Percentiles rank a stretch among this genome's conserved stretches.
Conservation (phyloP, 2,888 invertebrate genomes). For the Willowsia nigromaculata region DNA sequence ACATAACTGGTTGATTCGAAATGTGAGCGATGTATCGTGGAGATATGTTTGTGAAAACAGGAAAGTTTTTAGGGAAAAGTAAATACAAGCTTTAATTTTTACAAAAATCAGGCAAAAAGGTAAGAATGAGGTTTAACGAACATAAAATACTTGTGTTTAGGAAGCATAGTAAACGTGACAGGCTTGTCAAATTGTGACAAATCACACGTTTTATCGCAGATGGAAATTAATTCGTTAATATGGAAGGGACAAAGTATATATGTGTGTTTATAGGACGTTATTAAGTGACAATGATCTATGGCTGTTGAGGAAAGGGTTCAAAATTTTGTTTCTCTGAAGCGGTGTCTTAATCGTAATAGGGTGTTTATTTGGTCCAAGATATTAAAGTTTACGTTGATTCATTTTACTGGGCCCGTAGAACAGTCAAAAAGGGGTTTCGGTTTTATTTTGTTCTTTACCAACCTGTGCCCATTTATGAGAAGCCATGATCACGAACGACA, state of each 20-base stretch:
- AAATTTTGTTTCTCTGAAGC: not conserved
- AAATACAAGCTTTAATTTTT: not conserved
- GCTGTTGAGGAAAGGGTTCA: not conserved
- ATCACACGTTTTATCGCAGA: conserved; percentile 14
- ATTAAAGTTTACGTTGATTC: too few species aligned
- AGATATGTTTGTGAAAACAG: not conserved
- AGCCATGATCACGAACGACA: too few species aligned
- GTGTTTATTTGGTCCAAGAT: too few species aligned
- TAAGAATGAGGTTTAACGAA: not conserved
- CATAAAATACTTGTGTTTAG: not conserved
- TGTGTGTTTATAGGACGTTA: conserved; percentile 20
- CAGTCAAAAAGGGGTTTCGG: too few species aligned
- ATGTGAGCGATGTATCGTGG: not conserved
- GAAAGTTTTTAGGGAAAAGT: not conserved
- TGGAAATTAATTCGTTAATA: conserved; percentile 46
- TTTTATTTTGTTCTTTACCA: too few species aligned
- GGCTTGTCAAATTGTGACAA: conserved; percentile 54
- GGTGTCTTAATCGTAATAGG: too few species aligned
- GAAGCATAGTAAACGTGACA: conserved; percentile 13
- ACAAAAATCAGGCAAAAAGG: not conserved
- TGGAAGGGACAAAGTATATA: not conserved
- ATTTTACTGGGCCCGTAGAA: too few species aligned
- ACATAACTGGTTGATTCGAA: not conserved
- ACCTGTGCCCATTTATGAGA: too few species aligned
- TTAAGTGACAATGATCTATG: conserved; percentile 66